These are phyloP conservation scores for Enteromius unitaeniatus DNA, from an alignment of 2,797 vertebrate genomes.

Conservation along the genomic window DNA sequence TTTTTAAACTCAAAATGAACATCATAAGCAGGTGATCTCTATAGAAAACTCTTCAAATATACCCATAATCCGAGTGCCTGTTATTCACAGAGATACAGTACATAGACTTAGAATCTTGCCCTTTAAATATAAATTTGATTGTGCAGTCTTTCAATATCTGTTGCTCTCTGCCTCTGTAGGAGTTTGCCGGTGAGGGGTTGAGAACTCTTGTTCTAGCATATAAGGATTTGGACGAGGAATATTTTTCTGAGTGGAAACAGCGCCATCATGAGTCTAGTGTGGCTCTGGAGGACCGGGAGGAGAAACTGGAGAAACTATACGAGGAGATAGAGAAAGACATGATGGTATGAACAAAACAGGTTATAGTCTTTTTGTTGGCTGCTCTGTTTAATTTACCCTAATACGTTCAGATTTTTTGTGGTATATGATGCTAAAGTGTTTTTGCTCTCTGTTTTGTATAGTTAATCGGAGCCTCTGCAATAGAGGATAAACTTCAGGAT, in stretches of 20 bases:
- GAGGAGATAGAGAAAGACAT: slow-evolving; percentile 94
- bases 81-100: neutral
- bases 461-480: slow-evolving; percentile 92
- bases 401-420: neutral
- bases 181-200: slow-evolving; percentile 92
- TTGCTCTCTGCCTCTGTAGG: slow-evolving; percentile 73
- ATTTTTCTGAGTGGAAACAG: slow-evolving; percentile 83
- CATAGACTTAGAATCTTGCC: neutral
- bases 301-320: slow-evolving; percentile 82
- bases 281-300: slow-evolving; percentile 82
- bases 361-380: neutral
- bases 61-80: neutral
- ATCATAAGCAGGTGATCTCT: neutral
- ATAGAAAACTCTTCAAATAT: neutral
- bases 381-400: neutral
- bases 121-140: neutral
- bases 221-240: slow-evolving; percentile 84
- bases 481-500: slow-evolving; percentile 95
- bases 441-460: slow-evolving; percentile 60
- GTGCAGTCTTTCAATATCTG: neutral
- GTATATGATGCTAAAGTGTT: neutral
- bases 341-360: slow-evolving; percentile 73
- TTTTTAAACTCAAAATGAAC: neutral
- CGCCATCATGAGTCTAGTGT: slow-evolving; percentile 87
- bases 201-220: slow-evolving; percentile 90